Evolutionary conservation across 53 echinoderm and acorn worm genomes (phyloP), one percentile per base, ranked within the genome.

Genomic region (Mesocentrotus franciscanus): DNA sequence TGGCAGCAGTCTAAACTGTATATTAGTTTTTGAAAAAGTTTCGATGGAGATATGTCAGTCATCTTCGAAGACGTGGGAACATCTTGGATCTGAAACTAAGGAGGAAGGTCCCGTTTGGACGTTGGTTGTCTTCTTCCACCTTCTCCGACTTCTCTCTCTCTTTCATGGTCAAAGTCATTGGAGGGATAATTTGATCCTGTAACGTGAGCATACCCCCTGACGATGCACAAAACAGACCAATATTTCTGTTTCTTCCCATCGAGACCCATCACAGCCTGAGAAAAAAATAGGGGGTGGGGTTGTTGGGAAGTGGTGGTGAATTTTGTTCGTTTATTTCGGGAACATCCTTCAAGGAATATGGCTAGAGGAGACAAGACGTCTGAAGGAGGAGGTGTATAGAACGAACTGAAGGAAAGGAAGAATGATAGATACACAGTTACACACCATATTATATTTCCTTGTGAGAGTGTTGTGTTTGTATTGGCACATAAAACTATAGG

Each of bases 151-250:
- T 66, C 35, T 35, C 42, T 59, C 85, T 85, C 90, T 30, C 91
- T 91, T 35, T 39, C 91, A 91, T 91, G 91, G 91, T 66, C 91
- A 91, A 91, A 91, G 33, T 62, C 91, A 91, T 91, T 66, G 91
- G 66, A 91, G 33, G 17, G 66, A 91, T 91, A 92, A 92, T 92
- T 56, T 36, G 42, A 92, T 92, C 75, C 33, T 10, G 92, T 74
- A 92, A 92, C 29, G 3, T 72, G 92, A 92, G 56, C 92, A 39
- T 18, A 72, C 92, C 71, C 71, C 92, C 74, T 56, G 68, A 49
- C 35, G 92, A 92, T 92, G 92, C 34, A 56, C 92, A 92, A 72
- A 92, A 92, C 92, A 92, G 49, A 72, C 17, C 49, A 72, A 75
- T 92, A 49, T 92, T 92, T 17, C 49, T 33, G 34, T 75, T 70